phyloP scores from a whole-genome alignment of 1,140 invertebrate genomes.

The Aricia agestis region DNA sequence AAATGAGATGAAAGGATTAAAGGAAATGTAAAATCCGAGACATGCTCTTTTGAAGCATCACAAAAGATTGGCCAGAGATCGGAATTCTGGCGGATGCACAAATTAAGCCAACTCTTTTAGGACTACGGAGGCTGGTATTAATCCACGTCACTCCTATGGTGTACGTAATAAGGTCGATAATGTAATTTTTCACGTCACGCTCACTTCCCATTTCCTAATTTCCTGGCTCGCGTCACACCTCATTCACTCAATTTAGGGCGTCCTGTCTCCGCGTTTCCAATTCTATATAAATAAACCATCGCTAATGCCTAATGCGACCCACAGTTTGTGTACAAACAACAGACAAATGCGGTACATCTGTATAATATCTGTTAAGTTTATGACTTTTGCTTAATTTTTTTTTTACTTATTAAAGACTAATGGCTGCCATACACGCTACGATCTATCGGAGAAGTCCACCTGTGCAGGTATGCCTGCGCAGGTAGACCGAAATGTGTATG shows the following conservation, averaged over 20 bases:
- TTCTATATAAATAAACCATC: conserved; percentile 35
- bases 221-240: conserved; percentile 49
- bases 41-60: conserved; percentile 24
- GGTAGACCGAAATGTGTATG: too few species aligned
- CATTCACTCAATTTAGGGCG: conserved; percentile 53
- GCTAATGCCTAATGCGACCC: conserved; percentile 31
- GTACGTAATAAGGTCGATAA: conserved; percentile 28
- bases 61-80: conserved; percentile 35
- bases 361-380: conserved; percentile 1
- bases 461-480: too few species aligned
- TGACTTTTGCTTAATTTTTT: too few species aligned
- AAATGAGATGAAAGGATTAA: conserved; percentile 27
- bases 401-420: too few species aligned
- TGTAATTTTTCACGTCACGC: conserved; percentile 20
- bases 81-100: conserved; percentile 36
- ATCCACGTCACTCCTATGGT: conserved; percentile 27
- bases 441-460: too few species aligned
- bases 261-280: conserved; percentile 40
- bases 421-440: too few species aligned
- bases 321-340: conserved; percentile 19
- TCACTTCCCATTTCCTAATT: conserved; percentile 42
- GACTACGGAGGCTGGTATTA: conserved; percentile 20
- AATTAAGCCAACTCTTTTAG: conserved; percentile 41
- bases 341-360: background rate
- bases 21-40: conserved; percentile 31